phyloP scores from a whole-genome alignment of 1,140 invertebrate species.

The Saccostrea glomerata region DNA sequence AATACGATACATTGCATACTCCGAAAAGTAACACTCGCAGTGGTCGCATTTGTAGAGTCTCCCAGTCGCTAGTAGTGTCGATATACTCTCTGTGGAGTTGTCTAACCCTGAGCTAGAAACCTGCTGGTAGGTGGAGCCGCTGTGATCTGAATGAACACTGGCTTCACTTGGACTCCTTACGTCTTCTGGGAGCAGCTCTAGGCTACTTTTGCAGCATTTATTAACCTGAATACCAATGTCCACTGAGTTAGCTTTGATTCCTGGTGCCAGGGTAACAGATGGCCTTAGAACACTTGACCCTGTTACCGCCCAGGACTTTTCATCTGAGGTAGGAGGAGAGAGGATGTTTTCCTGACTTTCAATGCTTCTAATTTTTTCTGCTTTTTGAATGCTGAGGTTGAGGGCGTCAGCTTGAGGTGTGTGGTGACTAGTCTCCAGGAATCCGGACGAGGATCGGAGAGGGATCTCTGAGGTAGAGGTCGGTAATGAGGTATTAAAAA shows the following conservation, averaged over 20 bases:
- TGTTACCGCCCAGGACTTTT: conserved; percentile 60
- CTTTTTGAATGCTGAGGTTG: conserved; percentile 69
- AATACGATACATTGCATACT: conserved; percentile 74
- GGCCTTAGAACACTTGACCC: conserved; percentile 55
- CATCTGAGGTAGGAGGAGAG: conserved; percentile 59
- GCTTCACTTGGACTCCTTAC: conserved; percentile 54
- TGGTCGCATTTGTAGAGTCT: conserved; percentile 72
- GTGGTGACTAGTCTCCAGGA: conserved; percentile 59
- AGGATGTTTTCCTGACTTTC: conserved; percentile 56
- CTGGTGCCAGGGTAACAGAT: conserved; percentile 10
- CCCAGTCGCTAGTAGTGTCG: conserved; percentile 66
- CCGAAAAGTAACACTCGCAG: conserved; percentile 74
- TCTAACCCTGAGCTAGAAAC: conserved; percentile 57
- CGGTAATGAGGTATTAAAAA: conserved; percentile 64
- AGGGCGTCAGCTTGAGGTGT: conserved; percentile 71
- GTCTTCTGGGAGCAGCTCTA: conserved; percentile 28
- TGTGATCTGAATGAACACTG: conserved; percentile 54
- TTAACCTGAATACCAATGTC: conserved; percentile 69
- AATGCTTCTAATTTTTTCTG: conserved; percentile 32
- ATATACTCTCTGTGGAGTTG: conserved; percentile 66
- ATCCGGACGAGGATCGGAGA: conserved; percentile 53
- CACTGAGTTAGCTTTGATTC: conserved; percentile 33
- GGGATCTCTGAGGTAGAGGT: conserved; percentile 65
- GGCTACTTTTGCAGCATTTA: conserved; percentile 63
- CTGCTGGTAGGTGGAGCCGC: conserved; percentile 49